A percentile compares a stretch with the other conserved stretches of the same genome.
These are phyloP conservation scores for Cancer borealis DNA, from an alignment of 2,888 invertebrate genomes.

Conservation along the genomic window DNA sequence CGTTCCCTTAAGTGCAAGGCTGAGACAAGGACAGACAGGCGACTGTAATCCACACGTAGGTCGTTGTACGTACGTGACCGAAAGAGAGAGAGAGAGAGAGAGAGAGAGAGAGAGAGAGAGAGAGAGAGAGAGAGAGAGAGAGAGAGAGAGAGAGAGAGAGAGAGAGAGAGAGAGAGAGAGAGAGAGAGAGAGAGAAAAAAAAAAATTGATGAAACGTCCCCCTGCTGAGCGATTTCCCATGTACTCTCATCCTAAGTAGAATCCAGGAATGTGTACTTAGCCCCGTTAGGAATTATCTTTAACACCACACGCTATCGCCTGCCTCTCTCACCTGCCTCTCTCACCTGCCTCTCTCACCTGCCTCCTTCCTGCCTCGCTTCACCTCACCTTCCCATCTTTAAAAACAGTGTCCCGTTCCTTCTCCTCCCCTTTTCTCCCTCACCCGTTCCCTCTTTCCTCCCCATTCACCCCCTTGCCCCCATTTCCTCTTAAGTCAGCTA, in stretches of 20 bases:
- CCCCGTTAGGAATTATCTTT: background rate
- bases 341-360: background rate
- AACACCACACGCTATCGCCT: background rate
- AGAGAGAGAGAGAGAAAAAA: slow-evolving; percentile 49
- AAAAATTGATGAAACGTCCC: background rate
- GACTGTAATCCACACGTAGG: background rate
- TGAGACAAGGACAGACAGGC: background rate
- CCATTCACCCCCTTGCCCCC: background rate
- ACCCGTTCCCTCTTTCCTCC: slow-evolving; percentile 13
- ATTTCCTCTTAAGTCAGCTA: background rate
- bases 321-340: background rate
- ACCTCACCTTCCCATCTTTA: background rate
- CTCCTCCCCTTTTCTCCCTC: background rate
- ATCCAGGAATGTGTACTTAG: background rate
- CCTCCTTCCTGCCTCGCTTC: background rate
- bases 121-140: slow-evolving; percentile 7
- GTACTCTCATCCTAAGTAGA: background rate
- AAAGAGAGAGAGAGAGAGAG: slow-evolving; percentile 39
- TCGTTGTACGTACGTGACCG: slow-evolving; percentile 1
- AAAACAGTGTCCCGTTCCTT: background rate
- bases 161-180: slow-evolving; percentile 5
- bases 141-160: slow-evolving; percentile 34
- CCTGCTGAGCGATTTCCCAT: background rate
- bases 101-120: slow-evolving; percentile 16
- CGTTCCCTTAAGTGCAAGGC: background rate